Conservation (phyloP, 2,797 vertebrate species). For the Bradypodion ventrale region DNA sequence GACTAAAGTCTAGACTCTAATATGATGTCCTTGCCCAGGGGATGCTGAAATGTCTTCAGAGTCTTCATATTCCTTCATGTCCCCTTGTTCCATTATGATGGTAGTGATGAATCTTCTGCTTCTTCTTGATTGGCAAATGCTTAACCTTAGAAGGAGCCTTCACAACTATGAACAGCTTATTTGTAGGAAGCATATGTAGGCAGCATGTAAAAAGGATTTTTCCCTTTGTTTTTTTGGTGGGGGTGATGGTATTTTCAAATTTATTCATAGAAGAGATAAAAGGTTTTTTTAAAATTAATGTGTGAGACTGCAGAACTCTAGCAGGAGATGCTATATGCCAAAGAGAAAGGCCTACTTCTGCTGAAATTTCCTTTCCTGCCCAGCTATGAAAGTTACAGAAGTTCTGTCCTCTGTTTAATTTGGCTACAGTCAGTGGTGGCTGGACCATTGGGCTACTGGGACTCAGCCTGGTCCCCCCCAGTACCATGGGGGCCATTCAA, state of each 20-base stretch:
- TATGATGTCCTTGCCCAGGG: too few species aligned
- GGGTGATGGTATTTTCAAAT: background rate
- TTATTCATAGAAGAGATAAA: background rate
- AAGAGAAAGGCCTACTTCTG: background rate
- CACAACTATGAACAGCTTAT: background rate
- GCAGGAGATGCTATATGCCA: background rate
- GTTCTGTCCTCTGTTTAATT: background rate
- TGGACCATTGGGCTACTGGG: too few species aligned
- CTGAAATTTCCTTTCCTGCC: background rate
- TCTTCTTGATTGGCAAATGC: background rate
- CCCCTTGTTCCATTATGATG: too few species aligned
- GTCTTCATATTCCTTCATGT: too few species aligned
- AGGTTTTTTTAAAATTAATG: background rate
- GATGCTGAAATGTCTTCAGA: too few species aligned
- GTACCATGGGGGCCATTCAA: too few species aligned
- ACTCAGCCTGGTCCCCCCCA: too few species aligned
- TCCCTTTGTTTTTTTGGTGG: background rate
- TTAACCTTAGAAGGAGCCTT: background rate
- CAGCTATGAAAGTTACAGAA: background rate
- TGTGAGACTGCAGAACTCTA: background rate
- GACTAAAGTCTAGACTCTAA: too few species aligned
- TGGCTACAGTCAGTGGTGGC: too few species aligned
- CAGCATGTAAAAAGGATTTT: background rate
- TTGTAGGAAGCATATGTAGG: background rate
- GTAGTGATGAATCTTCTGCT: too few species aligned